Evolutionary conservation across 1,140 invertebrate species (phyloP), one percentile per base, ranked within the genome.

Genomic region (Centruroides sculpturatus): DNA sequence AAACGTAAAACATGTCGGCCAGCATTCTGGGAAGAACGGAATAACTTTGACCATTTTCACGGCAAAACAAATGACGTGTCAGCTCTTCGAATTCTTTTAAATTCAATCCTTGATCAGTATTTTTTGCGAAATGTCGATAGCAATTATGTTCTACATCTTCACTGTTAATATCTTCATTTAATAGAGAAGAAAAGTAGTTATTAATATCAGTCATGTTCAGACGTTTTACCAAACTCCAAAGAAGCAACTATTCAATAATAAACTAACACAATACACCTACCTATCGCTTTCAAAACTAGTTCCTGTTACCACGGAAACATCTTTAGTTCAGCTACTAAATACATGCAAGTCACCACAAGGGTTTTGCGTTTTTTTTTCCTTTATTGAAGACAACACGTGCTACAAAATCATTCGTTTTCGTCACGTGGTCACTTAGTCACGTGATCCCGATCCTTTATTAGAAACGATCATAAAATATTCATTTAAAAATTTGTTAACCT

Each of bases 21-120:
- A 87, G 76, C 66, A 82, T 81, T 41, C 84, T 78, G 55, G 83
- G 78, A 10, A 84, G 80, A 49, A 92, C 72, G n/a, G 80, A 80
- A 69, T 93, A 93, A 67, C 91, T 84, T 70, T 86, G 84, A 2
- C 89, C 89, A 63, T 81, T 81, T 69, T 89, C 86, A 71, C 92
- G 90, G 5, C 88, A 80, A 75, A 92, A 92, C 51, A 92, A 73
- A 0, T 88, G 86, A 64, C 86, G 82, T 70, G 86, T 89, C 69
- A 92, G 82, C 35, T 85, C 74, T 47, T 82, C 80, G 72, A 92
- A 92, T 75, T 92, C 89, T 2, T 79, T 75, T 23, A 86, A 72
- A 67, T 83, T 86, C 61, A 92, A 74, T 68, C 81, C 83, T 47
- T 86, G 87, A 75, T 92, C 88, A 51, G 85, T 86, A 69, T 64